Evolutionary conservation across 2,113 vertebrate genomes (phyloP).

Genomic region (Drymodes brunneopygia): DNA sequence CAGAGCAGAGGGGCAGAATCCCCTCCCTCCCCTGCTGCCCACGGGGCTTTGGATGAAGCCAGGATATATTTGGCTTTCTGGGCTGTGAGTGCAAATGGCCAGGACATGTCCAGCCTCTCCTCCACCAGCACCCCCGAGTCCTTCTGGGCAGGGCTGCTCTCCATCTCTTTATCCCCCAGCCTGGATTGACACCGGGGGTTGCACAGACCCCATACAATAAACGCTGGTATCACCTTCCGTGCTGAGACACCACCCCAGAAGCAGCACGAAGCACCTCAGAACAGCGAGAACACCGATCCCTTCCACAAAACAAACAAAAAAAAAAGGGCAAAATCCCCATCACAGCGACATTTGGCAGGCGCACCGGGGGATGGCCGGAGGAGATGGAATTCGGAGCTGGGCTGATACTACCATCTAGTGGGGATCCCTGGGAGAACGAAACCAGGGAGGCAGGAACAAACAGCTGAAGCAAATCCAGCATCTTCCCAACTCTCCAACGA

Average conservation of each 20-base stretch:
- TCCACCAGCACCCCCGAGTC: neutral
- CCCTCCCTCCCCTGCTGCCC: neutral
- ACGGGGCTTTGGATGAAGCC: neutral
- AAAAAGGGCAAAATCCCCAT: neutral
- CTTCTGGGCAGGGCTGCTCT: neutral
- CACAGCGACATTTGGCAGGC: neutral
- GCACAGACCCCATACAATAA: accelerated
- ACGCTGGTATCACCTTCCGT: accelerated
- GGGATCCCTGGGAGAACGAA: neutral
- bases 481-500: accelerated
- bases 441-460: too few relatives aligned
- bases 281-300: too few relatives aligned
- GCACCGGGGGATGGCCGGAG: accelerated
- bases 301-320: neutral
- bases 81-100: neutral
- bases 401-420: constrained; percentile 30
- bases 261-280: accelerated
- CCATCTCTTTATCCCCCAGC: neutral
- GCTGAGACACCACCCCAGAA: neutral
- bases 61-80: accelerated
- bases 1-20: neutral
- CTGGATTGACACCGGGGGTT: accelerated
- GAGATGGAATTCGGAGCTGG: neutral
- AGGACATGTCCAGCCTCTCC: neutral
- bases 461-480: neutral